A percentile compares a stretch with the other conserved stretches of the same genome.
phyloP scores from a whole-genome alignment of 2,888 invertebrate species.

The Zeuzera pyrina region DNA sequence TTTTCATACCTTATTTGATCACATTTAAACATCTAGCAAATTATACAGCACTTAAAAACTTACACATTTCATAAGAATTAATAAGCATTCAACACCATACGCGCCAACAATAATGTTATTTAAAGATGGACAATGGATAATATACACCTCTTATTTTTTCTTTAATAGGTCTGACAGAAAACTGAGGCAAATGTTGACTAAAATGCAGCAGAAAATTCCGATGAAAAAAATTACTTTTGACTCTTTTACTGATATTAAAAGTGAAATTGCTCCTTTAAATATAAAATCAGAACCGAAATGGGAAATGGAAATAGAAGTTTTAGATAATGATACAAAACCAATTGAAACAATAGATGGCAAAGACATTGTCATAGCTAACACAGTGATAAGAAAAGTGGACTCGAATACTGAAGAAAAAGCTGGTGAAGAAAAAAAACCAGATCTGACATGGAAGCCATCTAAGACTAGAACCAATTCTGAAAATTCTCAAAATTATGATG shows the following conservation, averaged over 20 bases:
- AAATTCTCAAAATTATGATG: constrained; percentile 30
- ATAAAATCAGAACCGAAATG: constrained; percentile 58
- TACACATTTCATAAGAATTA: no score
- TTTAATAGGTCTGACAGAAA: constrained; percentile 49
- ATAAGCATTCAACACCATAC: no score
- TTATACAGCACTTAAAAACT: no score
- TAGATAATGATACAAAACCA: constrained; percentile 26
- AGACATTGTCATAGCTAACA: constrained; percentile 60
- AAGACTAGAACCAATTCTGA: constrained; percentile 16
- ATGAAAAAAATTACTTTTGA: constrained; percentile 65
- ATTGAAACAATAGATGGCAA: constrained; percentile 44
- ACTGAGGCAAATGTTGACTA: constrained; percentile 41
- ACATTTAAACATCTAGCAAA: no score
- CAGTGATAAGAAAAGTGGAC: constrained; percentile 63
- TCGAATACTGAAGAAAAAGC: constrained; percentile 25
- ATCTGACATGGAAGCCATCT: constrained; percentile 41
- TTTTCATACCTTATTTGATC: no score
- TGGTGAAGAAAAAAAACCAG: constrained; percentile 25
- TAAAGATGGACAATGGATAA: no score
- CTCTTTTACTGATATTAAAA: constrained; percentile 62
- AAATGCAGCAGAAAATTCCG: constrained; percentile 31
- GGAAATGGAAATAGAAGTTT: constrained; percentile 58
- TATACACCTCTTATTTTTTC: no score
- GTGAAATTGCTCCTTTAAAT: constrained; percentile 54
- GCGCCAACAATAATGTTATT: no score